Base-by-base conservation (phyloP, 1,140 invertebrate species). In the Trinorchestia longiramus region DNA sequence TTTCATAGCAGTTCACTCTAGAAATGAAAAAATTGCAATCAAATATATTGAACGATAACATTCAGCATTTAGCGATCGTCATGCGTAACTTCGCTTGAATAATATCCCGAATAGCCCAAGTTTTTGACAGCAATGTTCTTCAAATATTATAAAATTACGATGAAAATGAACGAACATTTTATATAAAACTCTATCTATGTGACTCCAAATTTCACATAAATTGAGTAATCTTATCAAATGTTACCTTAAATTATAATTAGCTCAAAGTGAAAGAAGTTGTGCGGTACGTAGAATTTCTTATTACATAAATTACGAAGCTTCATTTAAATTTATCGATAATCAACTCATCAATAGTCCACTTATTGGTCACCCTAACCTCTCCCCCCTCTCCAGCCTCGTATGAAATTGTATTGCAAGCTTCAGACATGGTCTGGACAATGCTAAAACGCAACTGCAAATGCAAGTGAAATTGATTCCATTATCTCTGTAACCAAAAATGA, bases 391-490 rank as follows among this genome's bases (percentile, higher is more conserved):
- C n/a, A n/a, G n/a, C n/a, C n/a, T n/a, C n/a, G n/a, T 36, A 77
- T 77, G 11, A 77, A 77, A 77, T 77, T 77, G 15, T 77, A 1
- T 23, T n/a, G 36, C 28, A 1, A 77, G 28, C 62, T 77, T 77
- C 62, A 77, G 11, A 28, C 36, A 36, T 36, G 28, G 8, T 3
- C 62, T 23, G 62, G 62, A 36, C 28, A 77, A 77, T 77, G 62
- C 28, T 36, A 77, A 77, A 77, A 77, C 15, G 62, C 28, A 77
- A 15, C 62, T 77, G 3, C 11, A 1, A 77, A 77, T 90, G n/a
- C n/a, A 41, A 90, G n/a, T 42, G n/a, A 90, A 90, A 90, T 43
- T 90, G 88, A 43, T 90, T 90, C 88, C 88, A 90, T 90, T 90
- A 90, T 42, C 43, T 42, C 43, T 4, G 88, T 43, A 28, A 42